Evolutionary conservation across 2,797 vertebrate genomes (phyloP), one percentile per base, ranked within the genome.

Genomic region (Lepilemur septentrionalis): DNA sequence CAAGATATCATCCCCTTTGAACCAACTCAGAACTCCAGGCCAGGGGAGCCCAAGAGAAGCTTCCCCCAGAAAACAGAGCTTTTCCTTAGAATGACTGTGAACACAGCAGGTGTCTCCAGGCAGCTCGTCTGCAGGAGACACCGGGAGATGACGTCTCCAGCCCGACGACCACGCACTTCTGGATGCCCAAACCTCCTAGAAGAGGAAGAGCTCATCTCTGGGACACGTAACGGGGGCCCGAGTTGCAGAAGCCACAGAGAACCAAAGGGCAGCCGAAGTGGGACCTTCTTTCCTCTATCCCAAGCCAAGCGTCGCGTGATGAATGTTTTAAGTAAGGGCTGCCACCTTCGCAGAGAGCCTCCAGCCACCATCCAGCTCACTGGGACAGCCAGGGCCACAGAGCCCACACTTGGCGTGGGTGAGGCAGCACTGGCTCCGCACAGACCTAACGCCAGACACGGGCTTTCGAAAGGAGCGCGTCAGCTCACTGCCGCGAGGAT

Each of bases 121-220:
- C 20, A 50, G 79, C 79, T 0, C 0, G 3, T 12, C n/a, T 18
- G 7, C 30, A 5, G 15, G 13, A 35, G 8, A 20, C 7, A 48
- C 70, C 25, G 52, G 7, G n/a, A 14, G 35, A n/a, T 0, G 3
- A 17, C 8, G 22, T 4, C 52, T 20, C 23, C 20, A 15, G 55
- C 1, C 0, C 1, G 28, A 10, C 0, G 0, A 32, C 52, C 20
- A 3, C 0, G 3, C 32, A 9, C 4, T 3, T 23, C 52, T 10
- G 9, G 28, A 14, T 15, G 65, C 46, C 32, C 2, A 3, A 20
- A 12, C 41, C 41, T 65, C 67, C 10, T 0, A 0, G n/a, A 55
- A 79, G 57, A 57, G 0, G 20, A 4, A 32, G 32, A 23, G 25
- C 14, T 85, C 46, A 4, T 9, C 28, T 22, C 18, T 4, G 9